Conservation (phyloP, 2,797 vertebrate species). For the Philypnodon macrostomus region DNA sequence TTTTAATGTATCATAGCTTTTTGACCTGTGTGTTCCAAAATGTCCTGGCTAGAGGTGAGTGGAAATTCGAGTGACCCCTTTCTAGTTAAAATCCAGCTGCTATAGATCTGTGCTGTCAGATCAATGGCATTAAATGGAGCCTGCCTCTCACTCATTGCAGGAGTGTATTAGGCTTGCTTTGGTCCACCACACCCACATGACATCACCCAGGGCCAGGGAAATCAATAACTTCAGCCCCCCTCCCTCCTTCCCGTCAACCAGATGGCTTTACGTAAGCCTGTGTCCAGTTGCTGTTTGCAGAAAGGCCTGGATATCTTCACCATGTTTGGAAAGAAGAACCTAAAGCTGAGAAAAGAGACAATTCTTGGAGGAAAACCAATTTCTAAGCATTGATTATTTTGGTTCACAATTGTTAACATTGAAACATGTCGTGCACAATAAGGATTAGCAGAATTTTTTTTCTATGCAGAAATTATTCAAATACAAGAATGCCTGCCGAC, state of each 20-base stretch:
- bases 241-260: not conserved
- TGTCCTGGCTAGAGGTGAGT: not conserved
- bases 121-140: conserved; percentile 15
- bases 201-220: conserved; percentile 23
- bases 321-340: conserved; percentile 26
- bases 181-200: conserved; percentile 25
- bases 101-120: conserved; percentile 1
- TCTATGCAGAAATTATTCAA: too few relatives aligned
- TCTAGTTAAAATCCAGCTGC: not conserved
- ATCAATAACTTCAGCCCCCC: conserved; percentile 21
- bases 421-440: too few relatives aligned
- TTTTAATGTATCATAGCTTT: too few relatives aligned
- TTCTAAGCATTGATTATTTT: too few relatives aligned
- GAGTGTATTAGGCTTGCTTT: not conserved
- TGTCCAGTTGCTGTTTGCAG: conserved; percentile 29
- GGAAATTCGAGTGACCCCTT: conserved; percentile 10
- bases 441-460: too few relatives aligned
- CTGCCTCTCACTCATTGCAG: not conserved
- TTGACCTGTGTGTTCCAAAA: too few relatives aligned
- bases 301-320: conserved; percentile 9
- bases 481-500: too few relatives aligned
- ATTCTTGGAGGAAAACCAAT: too few relatives aligned
- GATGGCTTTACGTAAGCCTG: conserved; percentile 40
- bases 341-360: not conserved
- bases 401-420: too few relatives aligned